Evolutionary conservation across 2,797 vertebrate species (phyloP).

Genomic region (Hoplostethus mediterraneus): DNA sequence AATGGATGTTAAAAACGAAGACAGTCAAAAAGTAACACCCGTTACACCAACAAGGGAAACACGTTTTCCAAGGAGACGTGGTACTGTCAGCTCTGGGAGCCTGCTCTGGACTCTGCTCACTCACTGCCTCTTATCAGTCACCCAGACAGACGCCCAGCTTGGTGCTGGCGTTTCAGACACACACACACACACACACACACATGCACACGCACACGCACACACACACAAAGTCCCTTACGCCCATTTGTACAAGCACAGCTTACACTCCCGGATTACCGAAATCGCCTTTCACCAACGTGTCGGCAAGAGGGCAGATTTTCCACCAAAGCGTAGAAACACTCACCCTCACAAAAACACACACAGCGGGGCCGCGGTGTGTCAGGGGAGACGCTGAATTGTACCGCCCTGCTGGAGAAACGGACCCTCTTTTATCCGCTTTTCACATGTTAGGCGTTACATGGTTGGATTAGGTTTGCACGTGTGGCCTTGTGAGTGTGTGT

Average conservation of each 20-base stretch:
- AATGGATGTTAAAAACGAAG: constrained; percentile 7
- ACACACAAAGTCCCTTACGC: constrained; percentile 70
- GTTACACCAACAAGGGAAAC: neutral
- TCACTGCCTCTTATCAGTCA: constrained; percentile 72
- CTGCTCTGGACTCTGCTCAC: constrained; percentile 44
- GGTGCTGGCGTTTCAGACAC: constrained; percentile 56
- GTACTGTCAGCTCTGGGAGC: constrained; percentile 27
- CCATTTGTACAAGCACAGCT: constrained; percentile 81
- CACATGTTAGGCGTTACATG: constrained; percentile 56
- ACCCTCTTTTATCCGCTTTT: constrained; percentile 64
- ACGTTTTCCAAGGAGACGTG: constrained; percentile 35
- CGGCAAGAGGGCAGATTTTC: constrained; percentile 72
- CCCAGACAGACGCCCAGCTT: constrained; percentile 68
- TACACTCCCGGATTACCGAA: constrained; percentile 85
- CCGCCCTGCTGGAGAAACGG: constrained; percentile 59
- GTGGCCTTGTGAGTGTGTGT: constrained; percentile 28
- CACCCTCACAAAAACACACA: constrained; percentile 52
- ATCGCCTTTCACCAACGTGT: constrained; percentile 81
- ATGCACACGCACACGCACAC: constrained; percentile 17
- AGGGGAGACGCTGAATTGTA: constrained; percentile 59
- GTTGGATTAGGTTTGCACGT: constrained; percentile 44
- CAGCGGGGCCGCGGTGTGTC: constrained; percentile 47
- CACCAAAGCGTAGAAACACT: constrained; percentile 61
- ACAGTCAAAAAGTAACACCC: constrained; percentile 5
- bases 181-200: constrained; percentile 24